Conservation (phyloP, 2,888 invertebrate genomes). For the Boloria selene region DNA sequence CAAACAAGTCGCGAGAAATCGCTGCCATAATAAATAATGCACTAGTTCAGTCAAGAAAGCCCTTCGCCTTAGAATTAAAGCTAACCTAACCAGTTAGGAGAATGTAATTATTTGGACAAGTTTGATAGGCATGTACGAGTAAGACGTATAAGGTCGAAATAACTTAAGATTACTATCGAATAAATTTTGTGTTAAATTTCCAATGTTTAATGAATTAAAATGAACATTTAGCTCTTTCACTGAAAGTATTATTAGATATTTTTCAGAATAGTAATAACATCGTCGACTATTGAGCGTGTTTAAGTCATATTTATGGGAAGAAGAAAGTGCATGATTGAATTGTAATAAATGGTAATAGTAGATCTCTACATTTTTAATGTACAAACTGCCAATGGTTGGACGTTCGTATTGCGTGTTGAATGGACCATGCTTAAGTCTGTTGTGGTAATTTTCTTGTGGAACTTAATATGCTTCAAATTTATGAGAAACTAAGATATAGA, state of each 20-base stretch:
- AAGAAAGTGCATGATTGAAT: slow-evolving; percentile 40
- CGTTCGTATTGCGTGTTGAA: slow-evolving; percentile 28
- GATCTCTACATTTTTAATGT: slow-evolving; percentile 33
- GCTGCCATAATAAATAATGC: slow-evolving; percentile 77
- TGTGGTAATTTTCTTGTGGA: slow-evolving; percentile 5
- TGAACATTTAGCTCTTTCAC: not conserved
- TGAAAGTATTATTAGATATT: not conserved
- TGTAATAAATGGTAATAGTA: slow-evolving; percentile 34
- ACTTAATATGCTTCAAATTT: not conserved
- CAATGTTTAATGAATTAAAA: not conserved
- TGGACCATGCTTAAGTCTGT: not conserved
- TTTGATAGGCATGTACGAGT: slow-evolving; percentile 10
- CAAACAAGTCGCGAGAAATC: slow-evolving; percentile 72
- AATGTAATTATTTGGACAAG: slow-evolving; percentile 48
- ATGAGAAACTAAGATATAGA: too few species aligned
- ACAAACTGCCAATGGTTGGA: slow-evolving; percentile 24
- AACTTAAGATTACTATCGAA: not conserved
- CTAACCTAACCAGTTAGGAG: slow-evolving; percentile 58
- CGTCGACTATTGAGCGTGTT: slow-evolving; percentile 4
- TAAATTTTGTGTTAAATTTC: too few species aligned
- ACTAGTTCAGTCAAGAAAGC: slow-evolving; percentile 69
- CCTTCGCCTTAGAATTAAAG: slow-evolving; percentile 56
- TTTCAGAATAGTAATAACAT: not conserved
- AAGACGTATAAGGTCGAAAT: slow-evolving; percentile 8
- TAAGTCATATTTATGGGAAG: slow-evolving; percentile 26